Base-by-base conservation (phyloP, 2,113 vertebrate species). In the Epinephelus fuscoguttatus region DNA sequence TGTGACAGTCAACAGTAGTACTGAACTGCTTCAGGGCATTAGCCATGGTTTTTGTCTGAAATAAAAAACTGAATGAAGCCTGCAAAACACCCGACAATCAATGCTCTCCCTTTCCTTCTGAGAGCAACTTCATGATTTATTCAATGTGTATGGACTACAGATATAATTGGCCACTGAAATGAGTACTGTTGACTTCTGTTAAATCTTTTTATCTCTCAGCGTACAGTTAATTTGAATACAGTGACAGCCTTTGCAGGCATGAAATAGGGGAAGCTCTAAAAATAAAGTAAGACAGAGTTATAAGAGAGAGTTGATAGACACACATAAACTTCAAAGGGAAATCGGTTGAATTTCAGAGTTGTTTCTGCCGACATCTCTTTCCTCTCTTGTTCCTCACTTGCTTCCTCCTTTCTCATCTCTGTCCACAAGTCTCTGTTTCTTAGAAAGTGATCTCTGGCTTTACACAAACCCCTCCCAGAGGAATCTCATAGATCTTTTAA, bases 401-500 rank as follows among this genome's bases (percentile, higher is more conserved):
- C 13, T 49, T 30, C 50, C 61, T 73, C 23, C 10, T 67, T 8
- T 17, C 68, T 21, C 75, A 37, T 11, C 62, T 42, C 27, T 12
- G 52, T 75, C 70, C 25, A 8, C 14, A 0, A 52, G 25, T 8
- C 21, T 68, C 40, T 70, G 12, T 50, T 21, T 47, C 52, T 67
- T 7, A 55, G 70, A 56, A 70, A 60, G 17, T 62, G 55, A 80
- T 78, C 61, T 75, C 62, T 37, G 55, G 63, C 70, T 81, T 61
- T 50, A 61, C 40, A 40, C 37, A 33, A 23, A 49, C 40, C 33
- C 21, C 55, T 37, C 62, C 49, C 45, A 8, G 70, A 79, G 70
- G 50, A 84, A 70, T 33, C 15, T 25, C 19, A 56, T 62, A 50
- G 53, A 78, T 75, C 80, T 63, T 79, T 80, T 45, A 61, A 81